Evolutionary conservation across 2,113 vertebrate species (phyloP).

Genomic region (Fukomys damarensis): DNA sequence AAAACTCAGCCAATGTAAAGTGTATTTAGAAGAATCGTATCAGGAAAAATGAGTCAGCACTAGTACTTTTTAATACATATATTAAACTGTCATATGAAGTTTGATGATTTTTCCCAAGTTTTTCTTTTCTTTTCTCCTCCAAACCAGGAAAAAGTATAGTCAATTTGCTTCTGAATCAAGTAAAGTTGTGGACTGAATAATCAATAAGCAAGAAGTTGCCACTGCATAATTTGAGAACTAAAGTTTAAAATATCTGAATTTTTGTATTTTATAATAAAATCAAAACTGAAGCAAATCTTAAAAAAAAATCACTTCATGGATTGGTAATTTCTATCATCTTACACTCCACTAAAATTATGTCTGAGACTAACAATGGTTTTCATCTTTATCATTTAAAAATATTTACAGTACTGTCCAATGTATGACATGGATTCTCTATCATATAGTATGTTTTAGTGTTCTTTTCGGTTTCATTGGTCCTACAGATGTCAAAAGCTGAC

Average conservation of each 20-base stretch:
- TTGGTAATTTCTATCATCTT: not conserved
- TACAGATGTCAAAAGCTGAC: conserved; percentile 20
- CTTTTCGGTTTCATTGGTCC: conserved; percentile 18
- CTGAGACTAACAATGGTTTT: not conserved
- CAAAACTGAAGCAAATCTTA: conserved; percentile 46
- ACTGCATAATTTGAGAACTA: not conserved
- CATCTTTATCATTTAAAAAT: conserved; percentile 20
- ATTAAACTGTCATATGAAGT: not conserved
- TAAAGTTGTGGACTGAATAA: not conserved
- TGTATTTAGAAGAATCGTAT: not conserved
- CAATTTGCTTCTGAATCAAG: conserved; percentile 4
- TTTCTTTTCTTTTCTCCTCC: not conserved
- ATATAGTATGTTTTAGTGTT: conserved; percentile 29
- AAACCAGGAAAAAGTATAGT: not conserved
- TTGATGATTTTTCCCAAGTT: not conserved
- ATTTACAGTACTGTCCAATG: not conserved
- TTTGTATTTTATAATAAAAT: conserved; percentile 27
- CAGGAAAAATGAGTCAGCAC: conserved; percentile 19
- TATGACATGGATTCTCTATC: conserved; percentile 11
- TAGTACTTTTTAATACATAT: not conserved
- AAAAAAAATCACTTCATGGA: not conserved
- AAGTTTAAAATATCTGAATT: conserved; percentile 41
- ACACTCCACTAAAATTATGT: conserved; percentile 48
- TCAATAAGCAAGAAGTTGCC: conserved; percentile 33
- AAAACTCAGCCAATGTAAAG: not conserved